Percentiles rank a stretch among this genome's conserved stretches.
Evolutionary conservation across 2,888 invertebrate genomes (phyloP).

Genomic region (Melanophora roralis): DNA sequence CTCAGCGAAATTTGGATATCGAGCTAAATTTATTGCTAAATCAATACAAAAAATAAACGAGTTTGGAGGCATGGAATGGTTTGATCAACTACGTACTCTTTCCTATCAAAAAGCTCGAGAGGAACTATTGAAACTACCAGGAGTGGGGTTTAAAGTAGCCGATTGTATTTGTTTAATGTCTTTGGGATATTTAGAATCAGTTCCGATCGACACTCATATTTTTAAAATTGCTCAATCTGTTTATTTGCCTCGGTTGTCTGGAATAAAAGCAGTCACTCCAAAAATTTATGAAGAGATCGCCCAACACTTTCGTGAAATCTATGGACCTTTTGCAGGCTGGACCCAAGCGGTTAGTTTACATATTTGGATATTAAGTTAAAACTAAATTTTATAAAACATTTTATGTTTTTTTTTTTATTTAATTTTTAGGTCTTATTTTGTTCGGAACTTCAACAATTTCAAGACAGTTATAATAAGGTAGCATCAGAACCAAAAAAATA

Average conservation of each 20-base stretch:
- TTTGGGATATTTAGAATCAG: slow-evolving; percentile 88
- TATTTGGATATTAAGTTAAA: background rate
- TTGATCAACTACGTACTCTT: slow-evolving; percentile 82
- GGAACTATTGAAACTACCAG: slow-evolving; percentile 87
- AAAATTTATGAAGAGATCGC: slow-evolving; percentile 92
- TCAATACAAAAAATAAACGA: slow-evolving; percentile 84
- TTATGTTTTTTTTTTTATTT: background rate
- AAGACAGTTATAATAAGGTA: slow-evolving; percentile 56
- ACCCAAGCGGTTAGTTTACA: slow-evolving; percentile 89
- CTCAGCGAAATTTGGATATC: slow-evolving; percentile 88
- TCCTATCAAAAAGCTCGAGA: slow-evolving; percentile 85
- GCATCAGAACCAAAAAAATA: slow-evolving; percentile 22
- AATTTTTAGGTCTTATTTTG: slow-evolving; percentile 84
- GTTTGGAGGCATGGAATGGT: slow-evolving; percentile 86
- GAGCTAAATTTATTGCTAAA: slow-evolving; percentile 90
- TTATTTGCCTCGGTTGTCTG: slow-evolving; percentile 86
- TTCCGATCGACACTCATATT: slow-evolving; percentile 98
- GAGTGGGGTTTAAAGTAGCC: slow-evolving; percentile 97
- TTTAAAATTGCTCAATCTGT: slow-evolving; percentile 90
- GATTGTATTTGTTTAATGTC: slow-evolving; percentile 99
- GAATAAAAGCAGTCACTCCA: slow-evolving; percentile 86
- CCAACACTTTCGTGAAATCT: slow-evolving; percentile 86
- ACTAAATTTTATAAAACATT: background rate
- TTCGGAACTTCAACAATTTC: slow-evolving; percentile 88
- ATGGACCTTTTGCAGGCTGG: slow-evolving; percentile 95